phyloP scores from a whole-genome alignment of 2,888 invertebrate species.

The Onchidella celtica region DNA sequence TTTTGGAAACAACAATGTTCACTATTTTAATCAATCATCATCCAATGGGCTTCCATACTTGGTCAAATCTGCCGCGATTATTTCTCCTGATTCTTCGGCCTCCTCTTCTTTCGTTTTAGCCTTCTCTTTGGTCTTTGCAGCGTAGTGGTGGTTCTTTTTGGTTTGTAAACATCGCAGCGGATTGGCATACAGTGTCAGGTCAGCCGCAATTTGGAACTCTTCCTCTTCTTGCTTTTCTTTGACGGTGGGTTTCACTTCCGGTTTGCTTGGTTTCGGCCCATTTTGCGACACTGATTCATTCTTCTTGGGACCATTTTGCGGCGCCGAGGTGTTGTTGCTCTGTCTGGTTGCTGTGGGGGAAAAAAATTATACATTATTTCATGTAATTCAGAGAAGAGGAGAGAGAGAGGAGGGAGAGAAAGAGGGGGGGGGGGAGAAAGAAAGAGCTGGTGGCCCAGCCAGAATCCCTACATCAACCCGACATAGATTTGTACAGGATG shows the following conservation, averaged over 20 bases:
- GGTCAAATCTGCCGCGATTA: conserved; percentile 61
- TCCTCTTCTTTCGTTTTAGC: neutral
- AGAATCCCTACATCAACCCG: too few relatives aligned
- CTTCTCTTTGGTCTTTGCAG: conserved; percentile 2
- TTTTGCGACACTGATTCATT: conserved; percentile 4
- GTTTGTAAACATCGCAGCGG: conserved; percentile 57
- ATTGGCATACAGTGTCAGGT: conserved; percentile 68
- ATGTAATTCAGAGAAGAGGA: neutral
- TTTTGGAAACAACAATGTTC: too few relatives aligned
- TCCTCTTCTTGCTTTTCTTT: too few relatives aligned
- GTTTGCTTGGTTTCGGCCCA: neutral
- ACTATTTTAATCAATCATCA: conserved; percentile 46
- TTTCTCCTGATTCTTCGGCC: conserved; percentile 27
- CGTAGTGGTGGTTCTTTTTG: neutral
- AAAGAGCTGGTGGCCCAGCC: too few relatives aligned
- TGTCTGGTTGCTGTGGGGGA: conserved; percentile 24
- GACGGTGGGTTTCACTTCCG: neutral
- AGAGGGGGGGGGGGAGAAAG: too few relatives aligned
- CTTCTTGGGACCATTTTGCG: neutral
- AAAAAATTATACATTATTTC: neutral
- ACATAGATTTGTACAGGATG: too few relatives aligned
- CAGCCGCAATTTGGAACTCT: conserved; percentile 67
- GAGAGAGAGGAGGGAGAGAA: too few relatives aligned
- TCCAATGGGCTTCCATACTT: conserved; percentile 61
- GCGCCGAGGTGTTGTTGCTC: neutral